Evolutionary conservation across 1,140 invertebrate species (phyloP).

Genomic region (Drosophila quadrilineata): DNA sequence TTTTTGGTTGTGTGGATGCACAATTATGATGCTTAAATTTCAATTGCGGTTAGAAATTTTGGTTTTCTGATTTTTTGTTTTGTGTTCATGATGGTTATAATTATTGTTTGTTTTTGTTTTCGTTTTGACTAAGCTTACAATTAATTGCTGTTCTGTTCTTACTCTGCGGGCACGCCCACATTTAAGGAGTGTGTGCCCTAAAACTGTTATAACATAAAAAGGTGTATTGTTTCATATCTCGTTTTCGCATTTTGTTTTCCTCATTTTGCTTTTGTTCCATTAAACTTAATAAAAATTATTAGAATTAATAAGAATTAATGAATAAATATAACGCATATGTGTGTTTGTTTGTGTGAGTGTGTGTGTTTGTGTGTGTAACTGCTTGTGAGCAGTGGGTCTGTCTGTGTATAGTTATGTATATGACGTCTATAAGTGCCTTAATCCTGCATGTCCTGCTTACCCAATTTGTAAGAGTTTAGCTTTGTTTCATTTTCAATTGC

Average conservation of each 20-base stretch:
- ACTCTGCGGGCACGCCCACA: conserved; percentile 37
- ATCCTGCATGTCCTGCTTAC: conserved; percentile 3
- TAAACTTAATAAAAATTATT: conserved; percentile 74
- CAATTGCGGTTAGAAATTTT: conserved; percentile 59
- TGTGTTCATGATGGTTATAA: conserved; percentile 31
- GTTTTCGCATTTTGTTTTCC: conserved; percentile 24
- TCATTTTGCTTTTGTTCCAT: conserved; percentile 4
- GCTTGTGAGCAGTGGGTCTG: conserved; percentile 17
- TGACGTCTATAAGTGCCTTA: conserved; percentile 20
- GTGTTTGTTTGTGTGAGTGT: conserved; percentile 39
- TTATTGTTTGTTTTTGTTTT: conserved; percentile 49
- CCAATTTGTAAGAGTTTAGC: conserved; percentile 6
- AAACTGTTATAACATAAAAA: conserved; percentile 72
- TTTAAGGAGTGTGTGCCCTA: conserved; percentile 7
- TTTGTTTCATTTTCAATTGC: not conserved
- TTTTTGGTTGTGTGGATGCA: conserved; percentile 62
- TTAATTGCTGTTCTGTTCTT: conserved; percentile 80
- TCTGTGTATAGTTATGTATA: conserved; percentile 9
- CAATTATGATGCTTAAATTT: conserved; percentile 63
- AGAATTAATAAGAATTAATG: conserved; percentile 79
- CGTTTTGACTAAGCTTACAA: conserved; percentile 79
- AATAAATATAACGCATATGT: conserved; percentile 75
- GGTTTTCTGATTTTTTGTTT: conserved; percentile 20
- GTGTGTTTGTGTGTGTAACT: conserved; percentile 19
- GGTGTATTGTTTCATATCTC: conserved; percentile 39